Evolutionary conservation across 2,888 invertebrate species (phyloP).

Genomic region (Rhamphomyia laevipes): DNA sequence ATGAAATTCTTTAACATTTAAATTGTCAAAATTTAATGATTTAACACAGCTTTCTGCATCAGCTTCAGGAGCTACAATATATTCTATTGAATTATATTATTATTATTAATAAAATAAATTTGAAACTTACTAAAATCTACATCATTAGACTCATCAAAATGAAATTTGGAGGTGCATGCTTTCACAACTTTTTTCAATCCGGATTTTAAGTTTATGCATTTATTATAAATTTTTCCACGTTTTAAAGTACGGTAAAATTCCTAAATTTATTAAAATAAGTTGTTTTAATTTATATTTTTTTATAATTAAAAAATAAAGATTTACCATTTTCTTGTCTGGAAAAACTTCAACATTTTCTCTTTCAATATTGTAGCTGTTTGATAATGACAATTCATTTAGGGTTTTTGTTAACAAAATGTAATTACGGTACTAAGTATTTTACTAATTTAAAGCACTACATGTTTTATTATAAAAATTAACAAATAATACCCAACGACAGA

Average conservation of each 20-base stretch:
- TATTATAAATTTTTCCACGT: slow-evolving; percentile 2
- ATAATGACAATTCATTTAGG: too few species aligned
- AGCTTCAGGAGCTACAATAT: background rate
- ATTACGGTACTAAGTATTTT: too few species aligned
- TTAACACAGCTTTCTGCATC: background rate
- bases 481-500: too few species aligned
- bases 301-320: background rate
- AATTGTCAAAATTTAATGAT: background rate
- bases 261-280: background rate
- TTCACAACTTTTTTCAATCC: background rate
- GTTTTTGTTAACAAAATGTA: too few species aligned
- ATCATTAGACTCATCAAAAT: background rate
- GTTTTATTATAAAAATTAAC: too few species aligned
- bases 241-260: slow-evolving; percentile 1
- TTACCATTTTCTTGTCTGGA: background rate
- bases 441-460: too few species aligned
- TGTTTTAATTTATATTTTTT: background rate
- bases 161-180: background rate
- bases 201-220: background rate
- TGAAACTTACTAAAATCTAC: background rate
- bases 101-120: background rate
- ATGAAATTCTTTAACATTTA: background rate
- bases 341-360: slow-evolving; percentile 3
- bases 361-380: background rate
- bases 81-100: background rate